These are phyloP conservation scores for Babyrousa celebensis DNA, from an alignment of 2,797 vertebrate species.

Conservation along the genomic window DNA sequence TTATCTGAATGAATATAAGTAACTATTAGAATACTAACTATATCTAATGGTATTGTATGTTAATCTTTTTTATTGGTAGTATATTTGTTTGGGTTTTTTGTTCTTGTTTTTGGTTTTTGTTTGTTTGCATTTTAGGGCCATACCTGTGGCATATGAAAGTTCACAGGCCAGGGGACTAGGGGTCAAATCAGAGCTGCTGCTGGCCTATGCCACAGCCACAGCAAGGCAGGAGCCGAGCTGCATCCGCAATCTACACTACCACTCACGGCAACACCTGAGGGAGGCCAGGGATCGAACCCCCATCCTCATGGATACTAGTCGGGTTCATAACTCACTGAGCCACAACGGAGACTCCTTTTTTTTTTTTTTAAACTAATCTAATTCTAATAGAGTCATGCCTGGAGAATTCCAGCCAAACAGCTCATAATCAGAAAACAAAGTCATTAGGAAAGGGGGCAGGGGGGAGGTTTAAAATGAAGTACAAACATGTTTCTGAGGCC, in stretches of 20 bases:
- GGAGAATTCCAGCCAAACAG: conserved; percentile 79
- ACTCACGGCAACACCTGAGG: too few relatives aligned
- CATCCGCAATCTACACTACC: too few relatives aligned
- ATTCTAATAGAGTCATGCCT: conserved; percentile 73
- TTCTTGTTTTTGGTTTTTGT: conserved; percentile 66
- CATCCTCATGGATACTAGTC: too few relatives aligned
- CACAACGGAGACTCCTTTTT: background rate
- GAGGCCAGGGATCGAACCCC: too few relatives aligned
- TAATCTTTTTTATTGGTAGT: conserved; percentile 74
- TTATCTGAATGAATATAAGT: conserved; percentile 72
- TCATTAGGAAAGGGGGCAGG: conserved; percentile 69
- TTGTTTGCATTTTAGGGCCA: conserved; percentile 74
- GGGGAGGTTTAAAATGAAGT: conserved; percentile 36
- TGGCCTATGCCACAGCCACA: too few relatives aligned
- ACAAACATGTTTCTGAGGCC: conserved; percentile 65
- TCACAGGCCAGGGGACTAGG: too few relatives aligned
- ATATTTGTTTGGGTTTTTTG: too few relatives aligned
- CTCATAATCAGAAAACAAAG: conserved; percentile 76
- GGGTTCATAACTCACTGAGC: too few relatives aligned
- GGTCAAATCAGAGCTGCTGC: too few relatives aligned
- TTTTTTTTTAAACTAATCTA: conserved; percentile 81
- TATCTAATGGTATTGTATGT: conserved; percentile 78
- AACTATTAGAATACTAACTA: conserved; percentile 70
- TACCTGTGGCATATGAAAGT: too few relatives aligned
- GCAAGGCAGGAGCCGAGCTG: too few relatives aligned